Base-by-base conservation (phyloP, 2,888 invertebrate species). In the Diogma glabrata region DNA sequence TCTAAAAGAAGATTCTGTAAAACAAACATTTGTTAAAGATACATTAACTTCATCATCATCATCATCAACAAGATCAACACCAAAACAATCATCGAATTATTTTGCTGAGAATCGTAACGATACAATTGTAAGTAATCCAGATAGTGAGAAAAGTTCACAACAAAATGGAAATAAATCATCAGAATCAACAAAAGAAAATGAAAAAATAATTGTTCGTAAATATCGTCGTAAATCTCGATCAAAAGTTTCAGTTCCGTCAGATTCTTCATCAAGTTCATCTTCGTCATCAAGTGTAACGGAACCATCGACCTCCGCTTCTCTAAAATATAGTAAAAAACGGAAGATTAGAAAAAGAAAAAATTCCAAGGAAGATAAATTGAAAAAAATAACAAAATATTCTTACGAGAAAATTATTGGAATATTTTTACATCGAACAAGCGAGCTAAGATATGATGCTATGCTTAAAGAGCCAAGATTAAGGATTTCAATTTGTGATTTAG, bases 111-210 rank as follows among this genome's bases (percentile, higher is more conserved):
- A 23, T 22, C 20, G 23, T 22, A 20, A 43, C n/a, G 43, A 43
- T 43, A 43, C 43, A n/a, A 43, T 43, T n/a, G 43, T 43, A 14
- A 43, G 43, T 22, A 43, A 43, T n/a, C n/a, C 43, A n/a, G 14
- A n/a, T 43, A n/a, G 22, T 22, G 40, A 40, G 22, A 19, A 19
- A n/a, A 20, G 20, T 3, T 20, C 10, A 12, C 28, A n/a, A 22
- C 10, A n/a, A 12, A n/a, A 22, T 2, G 14, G n/a, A 14, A 10
- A n/a, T 43, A 9, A 43, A 14, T 43, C 43, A 22, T 22, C 43
- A 9, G 7, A 20, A 3, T 20, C 7, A 3, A 23, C 20, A 14
- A 8, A 22, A 14, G 43, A 43, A 14, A 43, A 23, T 23, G 43
- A 20, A 22, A 43, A 43, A 43, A 22, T 43, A 8, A 22, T 14